These are phyloP conservation scores for Volucella inflata DNA, from an alignment of 2,888 invertebrate species.

Conservation along the genomic window DNA sequence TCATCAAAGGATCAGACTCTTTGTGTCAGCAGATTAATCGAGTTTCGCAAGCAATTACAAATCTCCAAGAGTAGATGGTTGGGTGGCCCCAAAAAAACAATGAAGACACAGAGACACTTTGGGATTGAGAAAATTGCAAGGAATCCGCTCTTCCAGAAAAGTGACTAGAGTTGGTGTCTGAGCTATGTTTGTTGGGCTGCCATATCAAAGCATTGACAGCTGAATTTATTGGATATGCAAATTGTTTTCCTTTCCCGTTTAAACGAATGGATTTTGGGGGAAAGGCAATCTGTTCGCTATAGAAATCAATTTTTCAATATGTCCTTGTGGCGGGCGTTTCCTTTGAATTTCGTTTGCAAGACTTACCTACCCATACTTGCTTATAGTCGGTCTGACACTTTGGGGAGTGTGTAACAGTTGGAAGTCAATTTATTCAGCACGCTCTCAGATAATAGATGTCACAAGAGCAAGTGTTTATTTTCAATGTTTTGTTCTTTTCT, in stretches of 20 bases:
- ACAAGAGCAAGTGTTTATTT: constrained; percentile 42
- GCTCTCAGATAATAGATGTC: constrained; percentile 38
- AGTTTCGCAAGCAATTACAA: constrained; percentile 30
- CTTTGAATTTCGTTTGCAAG: not conserved
- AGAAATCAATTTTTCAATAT: constrained; percentile 66
- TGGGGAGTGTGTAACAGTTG: constrained; percentile 27
- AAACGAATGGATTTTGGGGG: constrained; percentile 14
- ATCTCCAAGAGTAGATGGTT: constrained; percentile 4
- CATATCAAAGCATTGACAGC: constrained; percentile 21
- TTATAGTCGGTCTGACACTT: not conserved
- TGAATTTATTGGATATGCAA: constrained; percentile 68
- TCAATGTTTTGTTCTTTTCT: constrained; percentile 5
- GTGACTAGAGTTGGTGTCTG: not conserved
- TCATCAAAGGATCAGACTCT: not conserved
- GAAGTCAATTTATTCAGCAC: constrained; percentile 52
- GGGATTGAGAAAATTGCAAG: not conserved
- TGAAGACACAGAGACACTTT: constrained; percentile 1
- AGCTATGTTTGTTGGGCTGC: not conserved
- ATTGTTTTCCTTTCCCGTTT: constrained; percentile 45
- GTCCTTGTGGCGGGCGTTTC: constrained; percentile 34
- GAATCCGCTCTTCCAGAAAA: constrained; percentile 3
- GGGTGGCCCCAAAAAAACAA: constrained; percentile 12
- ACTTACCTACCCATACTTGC: too few relatives aligned
- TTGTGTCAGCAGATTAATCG: constrained; percentile 47
- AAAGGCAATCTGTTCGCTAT: constrained; percentile 62